phyloP scores from a whole-genome alignment of 2,888 invertebrate species.

The Spodoptera picta region DNA sequence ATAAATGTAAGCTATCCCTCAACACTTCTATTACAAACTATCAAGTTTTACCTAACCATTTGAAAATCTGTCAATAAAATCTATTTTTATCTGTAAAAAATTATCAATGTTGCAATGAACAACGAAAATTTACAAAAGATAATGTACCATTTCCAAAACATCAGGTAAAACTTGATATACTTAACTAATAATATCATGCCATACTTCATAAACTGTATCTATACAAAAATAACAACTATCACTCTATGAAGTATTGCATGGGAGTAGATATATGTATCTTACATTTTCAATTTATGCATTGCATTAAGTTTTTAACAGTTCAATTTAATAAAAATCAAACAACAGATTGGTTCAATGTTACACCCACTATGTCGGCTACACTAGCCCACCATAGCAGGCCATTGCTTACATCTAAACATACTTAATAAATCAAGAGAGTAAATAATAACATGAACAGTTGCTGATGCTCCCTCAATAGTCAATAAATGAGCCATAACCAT shows the following conservation, averaged over 20 bases:
- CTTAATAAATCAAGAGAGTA: slow-evolving; percentile 48
- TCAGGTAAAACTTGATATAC: slow-evolving; percentile 70
- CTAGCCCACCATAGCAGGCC: slow-evolving; percentile 78
- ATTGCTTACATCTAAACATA: slow-evolving; percentile 68
- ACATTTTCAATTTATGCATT: slow-evolving; percentile 87
- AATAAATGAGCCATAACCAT: slow-evolving; percentile 41
- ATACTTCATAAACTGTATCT: slow-evolving; percentile 64
- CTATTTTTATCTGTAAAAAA: background rate
- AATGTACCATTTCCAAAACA: slow-evolving; percentile 28
- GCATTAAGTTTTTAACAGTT: slow-evolving; percentile 86
- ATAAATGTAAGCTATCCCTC: slow-evolving; percentile 48
- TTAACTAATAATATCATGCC: slow-evolving; percentile 67
- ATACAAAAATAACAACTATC: slow-evolving; percentile 59
- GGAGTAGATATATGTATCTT: slow-evolving; percentile 86
- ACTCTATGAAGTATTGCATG: slow-evolving; percentile 73
- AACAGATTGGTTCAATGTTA: slow-evolving; percentile 77
- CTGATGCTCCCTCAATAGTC: slow-evolving; percentile 16
- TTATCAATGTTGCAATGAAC: background rate
- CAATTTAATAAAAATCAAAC: slow-evolving; percentile 88
- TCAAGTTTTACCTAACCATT: slow-evolving; percentile 68
- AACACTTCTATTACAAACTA: slow-evolving; percentile 68
- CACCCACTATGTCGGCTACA: slow-evolving; percentile 75
- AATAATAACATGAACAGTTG: slow-evolving; percentile 39
- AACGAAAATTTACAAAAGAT: slow-evolving; percentile 10
- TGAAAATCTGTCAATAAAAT: no score